Evolutionary conservation across 1,140 invertebrate genomes (phyloP).

Genomic region (Eufriesea mexicana): DNA sequence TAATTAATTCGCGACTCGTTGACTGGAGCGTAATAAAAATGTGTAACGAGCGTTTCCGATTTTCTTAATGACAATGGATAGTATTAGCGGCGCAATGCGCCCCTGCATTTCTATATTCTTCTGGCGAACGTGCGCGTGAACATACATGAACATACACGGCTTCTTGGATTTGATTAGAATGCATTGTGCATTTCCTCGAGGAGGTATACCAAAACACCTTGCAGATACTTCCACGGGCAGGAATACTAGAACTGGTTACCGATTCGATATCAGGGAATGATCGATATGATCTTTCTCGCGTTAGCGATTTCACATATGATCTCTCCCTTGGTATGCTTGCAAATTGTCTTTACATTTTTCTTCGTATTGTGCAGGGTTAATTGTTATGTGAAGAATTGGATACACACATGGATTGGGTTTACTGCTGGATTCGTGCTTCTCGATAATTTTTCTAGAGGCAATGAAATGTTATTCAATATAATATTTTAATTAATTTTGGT

Average conservation of each 20-base stretch:
- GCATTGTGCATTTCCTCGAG: conserved; percentile 55
- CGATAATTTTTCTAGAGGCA: too few relatives aligned
- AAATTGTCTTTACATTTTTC: too few relatives aligned
- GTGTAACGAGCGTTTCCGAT: conserved; percentile 36
- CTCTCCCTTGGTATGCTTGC: not conserved
- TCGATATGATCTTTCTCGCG: not conserved
- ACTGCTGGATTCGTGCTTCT: too few relatives aligned
- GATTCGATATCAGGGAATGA: conserved; percentile 1
- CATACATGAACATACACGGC: conserved; percentile 25
- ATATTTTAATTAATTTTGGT: too few relatives aligned
- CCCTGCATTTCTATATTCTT: conserved; percentile 24
- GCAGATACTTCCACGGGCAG: conserved; percentile 24
- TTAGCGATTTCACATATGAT: conserved; percentile 3
- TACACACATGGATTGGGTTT: too few relatives aligned
- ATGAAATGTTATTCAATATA: too few relatives aligned
- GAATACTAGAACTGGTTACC: too few relatives aligned
- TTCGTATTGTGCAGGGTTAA: too few relatives aligned
- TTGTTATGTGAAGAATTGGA: too few relatives aligned
- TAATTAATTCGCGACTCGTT: too few relatives aligned
- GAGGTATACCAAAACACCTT: conserved; percentile 55
- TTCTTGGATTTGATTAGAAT: conserved; percentile 59
- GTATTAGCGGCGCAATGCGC: conserved; percentile 33
- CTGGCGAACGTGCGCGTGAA: conserved; percentile 8
- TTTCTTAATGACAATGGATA: conserved; percentile 12
- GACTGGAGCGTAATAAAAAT: conserved; percentile 9